A percentile compares a stretch with the other conserved stretches of the same genome.
phyloP scores from a whole-genome alignment of 2,113 vertebrate genomes.

The Siniperca knerii region DNA sequence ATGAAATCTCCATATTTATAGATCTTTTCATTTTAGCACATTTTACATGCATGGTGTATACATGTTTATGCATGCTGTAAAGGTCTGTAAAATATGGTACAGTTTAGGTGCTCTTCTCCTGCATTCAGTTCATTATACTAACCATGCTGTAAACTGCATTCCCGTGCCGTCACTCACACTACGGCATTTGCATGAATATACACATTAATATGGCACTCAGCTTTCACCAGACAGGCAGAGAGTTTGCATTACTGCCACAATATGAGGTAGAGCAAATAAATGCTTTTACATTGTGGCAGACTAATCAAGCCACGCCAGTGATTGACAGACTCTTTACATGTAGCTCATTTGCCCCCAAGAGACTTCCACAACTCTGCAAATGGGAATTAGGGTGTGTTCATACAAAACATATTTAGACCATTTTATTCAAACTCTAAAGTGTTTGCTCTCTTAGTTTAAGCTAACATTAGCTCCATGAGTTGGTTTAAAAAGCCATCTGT shows the following conservation, averaged over 20 bases:
- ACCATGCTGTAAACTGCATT: conserved; percentile 5
- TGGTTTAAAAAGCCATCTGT: background rate
- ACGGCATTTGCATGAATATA: conserved; percentile 27
- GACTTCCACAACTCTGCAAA: background rate
- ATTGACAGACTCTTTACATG: conserved; percentile 47
- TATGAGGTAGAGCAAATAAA: conserved; percentile 18
- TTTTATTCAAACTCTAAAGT: background rate
- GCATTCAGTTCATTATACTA: conserved; percentile 16
- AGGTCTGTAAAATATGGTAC: conserved; percentile 2
- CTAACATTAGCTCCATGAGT: background rate
- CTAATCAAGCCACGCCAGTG: conserved; percentile 42
- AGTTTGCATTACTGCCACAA: conserved; percentile 35
- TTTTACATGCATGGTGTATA: background rate
- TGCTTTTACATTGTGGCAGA: conserved; percentile 14
- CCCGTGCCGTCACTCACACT: conserved; percentile 11
- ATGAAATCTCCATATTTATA: conserved; percentile 8
- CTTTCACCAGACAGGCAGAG: conserved; percentile 2
- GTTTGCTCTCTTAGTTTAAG: background rate
- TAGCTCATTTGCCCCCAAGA: conserved; percentile 9
- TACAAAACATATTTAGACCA: background rate
- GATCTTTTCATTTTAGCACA: background rate
- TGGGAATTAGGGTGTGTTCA: background rate
- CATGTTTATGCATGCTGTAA: conserved; percentile 13
- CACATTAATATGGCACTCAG: conserved; percentile 9
- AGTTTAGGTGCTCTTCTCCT: conserved; percentile 1